Conservation (phyloP, 2,113 vertebrate genomes). For the Electrona antarctica region DNA sequence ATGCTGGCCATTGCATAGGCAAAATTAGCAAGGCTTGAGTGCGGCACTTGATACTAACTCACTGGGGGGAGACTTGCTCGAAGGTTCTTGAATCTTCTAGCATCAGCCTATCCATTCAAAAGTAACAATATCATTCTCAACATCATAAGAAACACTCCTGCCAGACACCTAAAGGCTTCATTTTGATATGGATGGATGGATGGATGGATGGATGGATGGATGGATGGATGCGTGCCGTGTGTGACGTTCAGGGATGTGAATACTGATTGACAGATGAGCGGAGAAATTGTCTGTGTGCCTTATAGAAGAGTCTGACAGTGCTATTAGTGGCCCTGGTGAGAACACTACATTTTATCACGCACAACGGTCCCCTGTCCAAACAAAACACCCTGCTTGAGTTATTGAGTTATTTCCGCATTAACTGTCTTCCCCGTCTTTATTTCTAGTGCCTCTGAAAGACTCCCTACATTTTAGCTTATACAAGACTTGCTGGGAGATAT, state of each 20-base stretch:
- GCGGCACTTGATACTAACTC: neutral
- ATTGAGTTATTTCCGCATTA: neutral
- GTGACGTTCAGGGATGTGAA: constrained; percentile 5
- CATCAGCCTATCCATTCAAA: neutral
- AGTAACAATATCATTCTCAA: too few species aligned
- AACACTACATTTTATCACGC: neutral
- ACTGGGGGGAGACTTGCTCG: neutral
- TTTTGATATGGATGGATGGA: neutral
- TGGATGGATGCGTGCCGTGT: neutral
- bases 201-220: neutral
- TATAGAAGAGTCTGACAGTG: constrained; percentile 9
- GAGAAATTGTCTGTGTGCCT: neutral
- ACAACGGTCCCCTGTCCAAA: neutral
- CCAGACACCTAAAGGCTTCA: too few species aligned
- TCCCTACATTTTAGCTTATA: constrained; percentile 25
- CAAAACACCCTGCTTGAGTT: neutral
- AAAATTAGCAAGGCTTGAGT: constrained; percentile 5
- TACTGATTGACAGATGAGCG: constrained; percentile 10
- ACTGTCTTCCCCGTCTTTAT: constrained; percentile 16
- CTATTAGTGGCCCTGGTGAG: constrained; percentile 11
- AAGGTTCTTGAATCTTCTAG: neutral
- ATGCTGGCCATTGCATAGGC: neutral
- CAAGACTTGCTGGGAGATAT: constrained; percentile 42
- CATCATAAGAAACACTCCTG: too few species aligned
- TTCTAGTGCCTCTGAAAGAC: constrained; percentile 21